Evolutionary conservation across 2,113 vertebrate genomes (phyloP).

Genomic region (Gopherus evgoodei): DNA sequence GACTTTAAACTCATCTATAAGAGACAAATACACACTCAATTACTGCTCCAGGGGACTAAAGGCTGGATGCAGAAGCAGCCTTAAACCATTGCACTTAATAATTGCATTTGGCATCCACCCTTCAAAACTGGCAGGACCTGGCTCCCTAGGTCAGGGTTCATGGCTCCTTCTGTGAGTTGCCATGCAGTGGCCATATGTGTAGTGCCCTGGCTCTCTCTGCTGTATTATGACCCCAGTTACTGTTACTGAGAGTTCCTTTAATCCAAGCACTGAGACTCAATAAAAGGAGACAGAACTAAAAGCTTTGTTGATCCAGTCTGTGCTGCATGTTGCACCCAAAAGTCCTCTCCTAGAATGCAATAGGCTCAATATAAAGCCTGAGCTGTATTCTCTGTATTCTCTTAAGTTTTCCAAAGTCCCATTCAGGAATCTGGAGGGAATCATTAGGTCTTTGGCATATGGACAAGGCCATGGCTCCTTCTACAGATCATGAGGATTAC

Average conservation of each 20-base stretch:
- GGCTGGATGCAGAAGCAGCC: not conserved
- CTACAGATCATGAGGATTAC: not conserved
- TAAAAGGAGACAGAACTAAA: not conserved
- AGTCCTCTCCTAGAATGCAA: not conserved
- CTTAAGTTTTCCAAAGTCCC: not conserved
- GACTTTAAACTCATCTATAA: slow-evolving; percentile 78
- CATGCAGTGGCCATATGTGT: not conserved
- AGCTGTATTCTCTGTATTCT: not conserved
- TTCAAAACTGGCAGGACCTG: not conserved
- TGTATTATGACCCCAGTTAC: not conserved
- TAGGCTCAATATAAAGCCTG: not conserved
- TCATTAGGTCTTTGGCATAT: not conserved
- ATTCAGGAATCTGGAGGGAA: not conserved
- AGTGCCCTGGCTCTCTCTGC: not conserved
- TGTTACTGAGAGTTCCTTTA: not conserved
- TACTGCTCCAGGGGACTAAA: not conserved
- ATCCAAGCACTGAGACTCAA: not conserved
- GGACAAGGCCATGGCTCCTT: not conserved
- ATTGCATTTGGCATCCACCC: not conserved
- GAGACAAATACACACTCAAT: not conserved
- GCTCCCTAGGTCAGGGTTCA: not conserved
- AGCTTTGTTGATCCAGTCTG: not conserved
- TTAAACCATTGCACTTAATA: not conserved
- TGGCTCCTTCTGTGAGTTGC: not conserved
- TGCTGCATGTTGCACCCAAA: too few relatives aligned